These are phyloP conservation scores for Nomia melanderi DNA, from an alignment of 1,140 invertebrate genomes.

Conservation along the genomic window DNA sequence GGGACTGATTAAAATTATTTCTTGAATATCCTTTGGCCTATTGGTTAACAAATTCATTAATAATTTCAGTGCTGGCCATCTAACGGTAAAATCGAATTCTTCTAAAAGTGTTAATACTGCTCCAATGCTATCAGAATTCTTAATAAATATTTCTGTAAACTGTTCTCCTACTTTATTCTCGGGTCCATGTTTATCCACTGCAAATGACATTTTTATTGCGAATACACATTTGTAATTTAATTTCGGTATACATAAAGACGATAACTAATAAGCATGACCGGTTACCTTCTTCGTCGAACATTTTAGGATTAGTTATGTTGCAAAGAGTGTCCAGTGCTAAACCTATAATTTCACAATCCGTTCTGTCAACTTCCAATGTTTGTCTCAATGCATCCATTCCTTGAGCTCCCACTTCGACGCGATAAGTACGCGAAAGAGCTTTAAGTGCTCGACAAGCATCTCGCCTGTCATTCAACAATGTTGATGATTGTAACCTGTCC, in stretches of 20 bases:
- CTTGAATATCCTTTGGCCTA: slow-evolving; percentile 95
- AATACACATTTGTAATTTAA: neutral
- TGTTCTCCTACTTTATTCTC: slow-evolving; percentile 88
- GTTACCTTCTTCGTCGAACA: slow-evolving; percentile 91
- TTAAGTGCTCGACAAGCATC: slow-evolving; percentile 98
- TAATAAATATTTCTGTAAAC: slow-evolving; percentile 99
- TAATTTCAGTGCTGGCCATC: slow-evolving; percentile 93
- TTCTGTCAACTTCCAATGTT: slow-evolving; percentile 90
- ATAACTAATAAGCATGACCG: slow-evolving; percentile 45
- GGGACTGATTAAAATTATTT: slow-evolving; percentile 95
- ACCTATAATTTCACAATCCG: slow-evolving; percentile 94
- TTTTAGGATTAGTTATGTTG: slow-evolving; percentile 93
- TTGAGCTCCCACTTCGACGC: slow-evolving; percentile 97
- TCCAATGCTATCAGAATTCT: slow-evolving; percentile 92
- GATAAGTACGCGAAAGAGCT: slow-evolving; percentile 95
- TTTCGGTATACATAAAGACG: neutral
- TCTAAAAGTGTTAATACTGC: slow-evolving; percentile 94
- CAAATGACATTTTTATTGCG: slow-evolving; percentile 29
- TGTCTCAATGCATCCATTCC: slow-evolving; percentile 94
- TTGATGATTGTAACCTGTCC: slow-evolving; percentile 95
- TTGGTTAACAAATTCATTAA: slow-evolving; percentile 91
- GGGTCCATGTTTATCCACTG: slow-evolving; percentile 78
- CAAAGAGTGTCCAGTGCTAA: slow-evolving; percentile 95
- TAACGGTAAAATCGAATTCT: slow-evolving; percentile 96
- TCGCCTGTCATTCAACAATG: slow-evolving; percentile 94